These are phyloP conservation scores for Drosophila bipectinata DNA, from an alignment of 1,140 invertebrate species.

Conservation along the genomic window DNA sequence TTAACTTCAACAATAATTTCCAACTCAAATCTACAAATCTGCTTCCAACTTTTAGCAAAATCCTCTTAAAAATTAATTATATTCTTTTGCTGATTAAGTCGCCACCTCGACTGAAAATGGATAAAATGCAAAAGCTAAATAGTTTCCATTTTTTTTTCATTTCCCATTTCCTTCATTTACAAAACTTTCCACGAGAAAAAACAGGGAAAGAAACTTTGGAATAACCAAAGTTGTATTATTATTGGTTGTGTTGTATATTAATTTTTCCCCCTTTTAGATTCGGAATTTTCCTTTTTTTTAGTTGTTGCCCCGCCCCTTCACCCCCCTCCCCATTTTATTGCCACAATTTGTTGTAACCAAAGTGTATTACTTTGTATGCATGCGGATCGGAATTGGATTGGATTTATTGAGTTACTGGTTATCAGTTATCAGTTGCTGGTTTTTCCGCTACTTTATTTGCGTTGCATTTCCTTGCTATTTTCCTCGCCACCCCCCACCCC, in stretches of 20 bases:
- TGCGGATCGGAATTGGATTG: constrained; percentile 14
- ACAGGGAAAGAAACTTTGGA: not conserved
- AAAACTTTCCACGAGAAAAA: not conserved
- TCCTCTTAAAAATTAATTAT: not conserved
- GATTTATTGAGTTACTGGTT: constrained; percentile 22
- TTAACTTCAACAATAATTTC: not conserved
- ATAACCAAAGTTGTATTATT: constrained; percentile 1
- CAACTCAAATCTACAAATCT: not conserved
- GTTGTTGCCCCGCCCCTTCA: too few relatives aligned
- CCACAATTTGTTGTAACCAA: constrained; percentile 2
- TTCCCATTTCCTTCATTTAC: not conserved
- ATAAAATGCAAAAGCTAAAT: not conserved
- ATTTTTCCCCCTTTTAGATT: not conserved
- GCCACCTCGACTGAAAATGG: not conserved
- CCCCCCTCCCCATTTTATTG: not conserved
- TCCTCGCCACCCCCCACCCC: not conserved
- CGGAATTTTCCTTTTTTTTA: not conserved
- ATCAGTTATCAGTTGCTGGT: constrained; percentile 31
- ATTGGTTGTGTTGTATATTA: not conserved
- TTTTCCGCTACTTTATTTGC: constrained; percentile 28
- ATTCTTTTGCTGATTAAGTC: not conserved
- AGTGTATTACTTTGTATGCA: constrained; percentile 35
- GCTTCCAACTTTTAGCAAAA: not conserved
- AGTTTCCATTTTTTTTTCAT: not conserved
- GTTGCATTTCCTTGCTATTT: constrained; percentile 15